Evolutionary conservation across 1,140 invertebrate genomes (phyloP).

Genomic region (Brachionus rotundiformis): DNA sequence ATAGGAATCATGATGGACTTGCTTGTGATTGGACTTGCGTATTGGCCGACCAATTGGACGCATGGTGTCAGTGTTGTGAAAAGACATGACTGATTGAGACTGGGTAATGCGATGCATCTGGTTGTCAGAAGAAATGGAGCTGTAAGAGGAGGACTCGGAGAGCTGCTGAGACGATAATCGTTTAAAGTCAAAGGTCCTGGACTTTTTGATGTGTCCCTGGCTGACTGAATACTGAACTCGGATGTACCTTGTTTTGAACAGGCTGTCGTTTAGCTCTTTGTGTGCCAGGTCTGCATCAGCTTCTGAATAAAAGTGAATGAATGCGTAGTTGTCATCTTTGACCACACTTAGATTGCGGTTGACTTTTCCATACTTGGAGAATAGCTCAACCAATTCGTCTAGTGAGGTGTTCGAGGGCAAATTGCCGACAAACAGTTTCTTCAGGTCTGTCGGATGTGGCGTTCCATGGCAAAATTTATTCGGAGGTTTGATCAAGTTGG

Average conservation of each 20-base stretch:
- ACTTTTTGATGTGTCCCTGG: slow-evolving; percentile 24
- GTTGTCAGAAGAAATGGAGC: background rate
- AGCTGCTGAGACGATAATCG: background rate
- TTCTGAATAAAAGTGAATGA: slow-evolving; percentile 35
- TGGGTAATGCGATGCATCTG: background rate
- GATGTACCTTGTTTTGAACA: slow-evolving; percentile 43
- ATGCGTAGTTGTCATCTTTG: slow-evolving; percentile 44
- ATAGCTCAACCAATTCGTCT: background rate
- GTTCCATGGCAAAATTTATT: too few species aligned
- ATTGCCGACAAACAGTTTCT: slow-evolving; percentile 49
- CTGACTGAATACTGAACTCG: slow-evolving; percentile 39
- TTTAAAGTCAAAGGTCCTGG: background rate
- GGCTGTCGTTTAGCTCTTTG: slow-evolving; percentile 29
- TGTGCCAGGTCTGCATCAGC: background rate
- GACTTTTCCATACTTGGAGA: slow-evolving; percentile 37
- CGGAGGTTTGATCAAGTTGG: slow-evolving; percentile 22
- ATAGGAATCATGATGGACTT: background rate
- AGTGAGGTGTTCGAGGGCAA: slow-evolving; percentile 11
- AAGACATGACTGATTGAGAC: slow-evolving; percentile 1
- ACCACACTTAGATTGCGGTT: slow-evolving; percentile 40
- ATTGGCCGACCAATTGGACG: background rate
- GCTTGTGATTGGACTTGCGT: background rate
- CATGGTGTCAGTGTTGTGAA: background rate
- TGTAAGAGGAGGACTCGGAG: background rate
- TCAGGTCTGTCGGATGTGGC: background rate